Evolutionary conservation across 1,140 invertebrate genomes (phyloP).

Genomic region (Anoplophora glabripennis): DNA sequence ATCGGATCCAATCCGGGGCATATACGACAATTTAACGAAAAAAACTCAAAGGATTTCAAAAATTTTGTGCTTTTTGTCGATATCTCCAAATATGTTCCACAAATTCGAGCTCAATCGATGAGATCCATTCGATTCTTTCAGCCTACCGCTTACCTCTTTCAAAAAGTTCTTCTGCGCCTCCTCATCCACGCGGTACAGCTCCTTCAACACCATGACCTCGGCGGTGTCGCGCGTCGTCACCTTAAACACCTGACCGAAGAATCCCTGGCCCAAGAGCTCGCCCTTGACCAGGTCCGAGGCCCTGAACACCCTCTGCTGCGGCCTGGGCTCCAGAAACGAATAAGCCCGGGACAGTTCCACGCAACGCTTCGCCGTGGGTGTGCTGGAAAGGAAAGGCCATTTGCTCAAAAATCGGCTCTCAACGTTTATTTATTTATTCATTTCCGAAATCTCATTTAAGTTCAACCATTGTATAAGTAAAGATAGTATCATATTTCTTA

Average conservation of each 20-base stretch:
- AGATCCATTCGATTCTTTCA: neutral
- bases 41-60: too few species aligned
- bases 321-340: constrained; percentile 78
- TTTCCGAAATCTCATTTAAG: too few species aligned
- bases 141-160: constrained; percentile 70
- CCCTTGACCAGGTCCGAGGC: constrained; percentile 86
- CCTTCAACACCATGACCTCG: constrained; percentile 94
- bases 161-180: constrained; percentile 91
- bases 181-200: constrained; percentile 89
- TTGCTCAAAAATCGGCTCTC: neutral
- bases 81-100: too few species aligned
- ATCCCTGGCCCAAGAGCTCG: constrained; percentile 86
- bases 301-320: constrained; percentile 81
- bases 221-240: constrained; percentile 86
- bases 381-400: constrained; percentile 21
- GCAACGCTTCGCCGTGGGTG: constrained; percentile 43
- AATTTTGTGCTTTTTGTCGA: too few species aligned
- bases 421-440: too few species aligned
- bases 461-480: too few species aligned
- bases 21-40: too few species aligned
- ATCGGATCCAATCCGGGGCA: too few species aligned
- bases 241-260: constrained; percentile 89
- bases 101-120: too few species aligned
- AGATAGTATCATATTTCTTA: too few species aligned
- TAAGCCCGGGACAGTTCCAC: constrained; percentile 80